A percentile compares a stretch with the other conserved stretches of the same genome.
Evolutionary conservation across 1,140 invertebrate genomes (phyloP).

Genomic region (Brachystomella parvula): DNA sequence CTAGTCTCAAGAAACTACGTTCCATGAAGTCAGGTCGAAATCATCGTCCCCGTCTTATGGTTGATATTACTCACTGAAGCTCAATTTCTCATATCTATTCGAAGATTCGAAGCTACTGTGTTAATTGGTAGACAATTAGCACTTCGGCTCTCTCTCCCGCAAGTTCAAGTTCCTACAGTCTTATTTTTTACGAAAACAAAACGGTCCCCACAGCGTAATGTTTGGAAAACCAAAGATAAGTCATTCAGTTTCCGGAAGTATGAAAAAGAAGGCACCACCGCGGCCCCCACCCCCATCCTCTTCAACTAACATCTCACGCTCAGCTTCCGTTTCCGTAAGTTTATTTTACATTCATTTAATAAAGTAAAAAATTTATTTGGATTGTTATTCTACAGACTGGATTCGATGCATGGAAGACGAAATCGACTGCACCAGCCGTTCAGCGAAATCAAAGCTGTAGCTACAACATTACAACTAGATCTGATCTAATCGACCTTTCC

Average conservation of each 20-base stretch:
- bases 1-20: too few relatives aligned
- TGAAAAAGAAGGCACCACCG: not conserved
- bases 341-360: not conserved
- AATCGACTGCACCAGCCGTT: not conserved
- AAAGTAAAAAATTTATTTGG: too few relatives aligned
- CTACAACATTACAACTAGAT: not conserved
- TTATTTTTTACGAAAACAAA: too few relatives aligned
- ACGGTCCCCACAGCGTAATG: too few relatives aligned
- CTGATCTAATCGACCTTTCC: slow-evolving; percentile 8
- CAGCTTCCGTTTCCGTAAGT: not conserved
- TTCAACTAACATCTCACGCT: not conserved
- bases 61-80: too few relatives aligned
- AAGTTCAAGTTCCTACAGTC: too few relatives aligned
- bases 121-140: too few relatives aligned
- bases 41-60: too few relatives aligned
- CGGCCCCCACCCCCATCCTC: not conserved
- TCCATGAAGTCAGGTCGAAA: too few relatives aligned
- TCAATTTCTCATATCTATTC: too few relatives aligned
- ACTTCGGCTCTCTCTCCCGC: too few relatives aligned
- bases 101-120: too few relatives aligned
- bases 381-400: not conserved
- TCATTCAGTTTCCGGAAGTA: not conserved
- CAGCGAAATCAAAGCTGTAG: not conserved
- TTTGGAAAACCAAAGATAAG: not conserved
- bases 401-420: not conserved